phyloP scores from a whole-genome alignment of 2,113 vertebrate species.

The Oreochromis spilurus region DNA sequence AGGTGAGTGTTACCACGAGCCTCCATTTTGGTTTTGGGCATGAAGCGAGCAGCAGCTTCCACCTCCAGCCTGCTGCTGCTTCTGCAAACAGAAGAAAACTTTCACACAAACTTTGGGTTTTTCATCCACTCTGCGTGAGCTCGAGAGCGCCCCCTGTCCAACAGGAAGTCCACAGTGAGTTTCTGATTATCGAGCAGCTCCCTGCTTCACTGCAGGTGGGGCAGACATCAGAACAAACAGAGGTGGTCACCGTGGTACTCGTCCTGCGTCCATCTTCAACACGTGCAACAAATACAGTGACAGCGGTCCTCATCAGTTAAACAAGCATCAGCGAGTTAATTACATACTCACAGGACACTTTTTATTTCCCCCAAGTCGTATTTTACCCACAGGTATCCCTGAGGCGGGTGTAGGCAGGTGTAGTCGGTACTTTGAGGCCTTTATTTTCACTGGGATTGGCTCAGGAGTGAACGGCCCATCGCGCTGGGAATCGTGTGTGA shows the following conservation, averaged over 20 bases:
- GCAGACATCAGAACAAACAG: not conserved
- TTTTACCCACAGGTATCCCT: not conserved
- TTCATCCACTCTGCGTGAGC: not conserved
- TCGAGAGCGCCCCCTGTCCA: not conserved
- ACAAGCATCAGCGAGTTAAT: not conserved
- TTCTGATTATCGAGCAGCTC: not conserved
- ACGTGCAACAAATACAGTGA: not conserved
- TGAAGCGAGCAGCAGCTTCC: not conserved
- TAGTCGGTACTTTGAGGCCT: accelerated
- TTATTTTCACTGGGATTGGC: accelerated
- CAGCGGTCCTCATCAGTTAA: accelerated
- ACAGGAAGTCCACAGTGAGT: not conserved
- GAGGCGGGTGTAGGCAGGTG: accelerated
- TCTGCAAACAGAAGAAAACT: not conserved
- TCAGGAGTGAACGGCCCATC: not conserved
- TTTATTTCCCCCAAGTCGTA: not conserved
- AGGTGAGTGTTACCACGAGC: not conserved
- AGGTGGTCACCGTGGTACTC: not conserved
- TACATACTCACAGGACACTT: not conserved
- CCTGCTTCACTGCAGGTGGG: not conserved
- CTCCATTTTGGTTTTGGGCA: not conserved
- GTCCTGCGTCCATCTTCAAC: not conserved
- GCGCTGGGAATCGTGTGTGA: not conserved
- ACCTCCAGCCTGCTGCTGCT: not conserved
- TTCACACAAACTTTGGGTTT: not conserved